These are phyloP conservation scores for Limosa lapponica DNA, from an alignment of 2,797 vertebrate species.

Conservation along the genomic window DNA sequence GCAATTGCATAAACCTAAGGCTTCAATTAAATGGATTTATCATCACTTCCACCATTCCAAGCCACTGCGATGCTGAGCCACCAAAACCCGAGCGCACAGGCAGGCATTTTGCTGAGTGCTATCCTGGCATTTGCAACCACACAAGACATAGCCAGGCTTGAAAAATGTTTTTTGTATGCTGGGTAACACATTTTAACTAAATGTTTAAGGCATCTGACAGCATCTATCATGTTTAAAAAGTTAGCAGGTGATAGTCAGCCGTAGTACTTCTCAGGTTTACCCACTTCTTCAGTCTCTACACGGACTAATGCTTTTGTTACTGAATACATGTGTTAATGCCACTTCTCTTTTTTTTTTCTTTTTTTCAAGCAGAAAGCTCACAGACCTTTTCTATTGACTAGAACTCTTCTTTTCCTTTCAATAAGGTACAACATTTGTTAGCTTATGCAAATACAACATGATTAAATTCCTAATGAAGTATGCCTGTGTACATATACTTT, in stretches of 20 bases:
- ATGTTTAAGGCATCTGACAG: neutral
- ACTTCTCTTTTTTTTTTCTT: neutral
- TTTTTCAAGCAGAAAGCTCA: neutral
- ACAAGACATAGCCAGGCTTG: neutral
- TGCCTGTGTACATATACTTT: neutral
- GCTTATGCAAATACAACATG: neutral
- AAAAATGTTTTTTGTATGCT: neutral
- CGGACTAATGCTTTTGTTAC: neutral
- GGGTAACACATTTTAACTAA: neutral
- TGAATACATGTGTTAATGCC: neutral
- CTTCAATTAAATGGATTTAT: neutral
- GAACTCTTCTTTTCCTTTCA: neutral
- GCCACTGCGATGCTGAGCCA: accelerated
- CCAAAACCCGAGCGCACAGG: neutral
- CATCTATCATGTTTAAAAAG: neutral
- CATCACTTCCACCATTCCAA: neutral
- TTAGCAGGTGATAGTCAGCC: neutral
- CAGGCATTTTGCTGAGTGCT: accelerated
- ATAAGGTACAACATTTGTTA: neutral
- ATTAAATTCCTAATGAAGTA: neutral
- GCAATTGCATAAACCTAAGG: neutral
- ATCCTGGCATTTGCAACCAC: neutral
- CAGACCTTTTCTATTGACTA: neutral
- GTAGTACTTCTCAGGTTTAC: neutral
- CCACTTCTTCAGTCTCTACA: neutral